phyloP scores from a whole-genome alignment of 2,113 vertebrate species.

The Brachyhypopomus gauderio region DNA sequence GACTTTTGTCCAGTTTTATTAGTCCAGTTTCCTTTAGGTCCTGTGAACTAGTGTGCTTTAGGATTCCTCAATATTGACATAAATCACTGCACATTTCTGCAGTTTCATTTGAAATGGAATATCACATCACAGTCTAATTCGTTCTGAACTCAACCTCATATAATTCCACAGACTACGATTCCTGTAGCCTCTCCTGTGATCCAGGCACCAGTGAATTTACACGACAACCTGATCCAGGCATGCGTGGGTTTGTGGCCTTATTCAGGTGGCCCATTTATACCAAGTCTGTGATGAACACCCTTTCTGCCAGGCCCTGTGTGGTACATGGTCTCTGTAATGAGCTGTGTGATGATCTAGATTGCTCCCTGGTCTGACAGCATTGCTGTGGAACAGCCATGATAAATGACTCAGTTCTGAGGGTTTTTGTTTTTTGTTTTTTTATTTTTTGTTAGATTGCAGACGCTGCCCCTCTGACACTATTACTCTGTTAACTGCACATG shows the following conservation, averaged over 20 bases:
- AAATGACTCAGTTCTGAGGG: conserved; percentile 26
- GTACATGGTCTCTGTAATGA: conserved; percentile 35
- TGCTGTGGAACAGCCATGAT: background rate
- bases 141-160: too few species aligned
- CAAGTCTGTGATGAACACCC: conserved; percentile 9
- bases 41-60: too few species aligned
- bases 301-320: conserved; percentile 21
- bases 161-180: too few species aligned
- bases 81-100: too few species aligned
- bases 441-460: conserved; percentile 9
- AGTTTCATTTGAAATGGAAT: too few species aligned
- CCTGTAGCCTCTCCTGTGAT: too few species aligned
- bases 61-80: too few species aligned
- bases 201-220: too few species aligned
- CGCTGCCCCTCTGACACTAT: background rate
- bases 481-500: background rate
- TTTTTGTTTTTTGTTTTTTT: conserved; percentile 22
- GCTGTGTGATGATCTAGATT: conserved; percentile 45
- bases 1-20: too few species aligned
- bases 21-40: too few species aligned
- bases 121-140: too few species aligned
- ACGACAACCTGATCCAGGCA: too few species aligned
- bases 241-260: background rate
- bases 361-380: conserved; percentile 28
- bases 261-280: background rate